These are phyloP conservation scores for Apodemus sylvaticus DNA, from an alignment of 2,113 vertebrate species.

Conservation along the genomic window DNA sequence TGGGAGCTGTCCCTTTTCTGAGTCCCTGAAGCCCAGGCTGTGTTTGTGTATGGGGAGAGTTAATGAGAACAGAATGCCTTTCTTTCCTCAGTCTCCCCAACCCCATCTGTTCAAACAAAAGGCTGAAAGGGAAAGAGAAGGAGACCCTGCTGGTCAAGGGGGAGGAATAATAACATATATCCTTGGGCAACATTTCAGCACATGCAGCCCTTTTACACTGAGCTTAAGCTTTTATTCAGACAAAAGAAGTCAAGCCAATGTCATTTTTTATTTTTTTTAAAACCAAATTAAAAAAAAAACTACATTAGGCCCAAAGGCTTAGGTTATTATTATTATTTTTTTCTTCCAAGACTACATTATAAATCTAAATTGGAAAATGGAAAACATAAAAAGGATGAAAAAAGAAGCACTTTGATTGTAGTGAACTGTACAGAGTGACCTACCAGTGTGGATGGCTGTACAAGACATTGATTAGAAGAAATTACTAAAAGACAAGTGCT, in stretches of 20 bases:
- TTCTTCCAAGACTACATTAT: conserved; percentile 26
- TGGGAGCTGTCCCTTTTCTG: conserved; percentile 81
- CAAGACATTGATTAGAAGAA: conserved; percentile 54
- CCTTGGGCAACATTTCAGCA: conserved; percentile 91
- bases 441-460: not conserved
- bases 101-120: conserved; percentile 92
- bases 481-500: conserved; percentile 38
- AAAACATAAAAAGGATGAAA: not conserved
- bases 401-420: conserved; percentile 35
- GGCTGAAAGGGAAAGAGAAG: conserved; percentile 88
- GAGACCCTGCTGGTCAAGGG: conserved; percentile 92
- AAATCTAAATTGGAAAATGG: conserved; percentile 60
- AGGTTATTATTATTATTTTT: not conserved
- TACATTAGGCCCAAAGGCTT: conserved; percentile 78
- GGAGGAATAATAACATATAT: conserved; percentile 90
- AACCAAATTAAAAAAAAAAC: conserved; percentile 45
- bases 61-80: conserved; percentile 91
- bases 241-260: conserved; percentile 84
- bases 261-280: conserved; percentile 52
- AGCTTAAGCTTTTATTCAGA: conserved; percentile 86
- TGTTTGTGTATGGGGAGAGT: conserved; percentile 88
- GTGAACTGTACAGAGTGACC: conserved; percentile 44
- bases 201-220: conserved; percentile 88
- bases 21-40: conserved; percentile 86
- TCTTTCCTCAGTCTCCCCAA: conserved; percentile 86